Evolutionary conservation across 1,140 invertebrate genomes (phyloP).

Genomic region (Sminthurides bifidus): DNA sequence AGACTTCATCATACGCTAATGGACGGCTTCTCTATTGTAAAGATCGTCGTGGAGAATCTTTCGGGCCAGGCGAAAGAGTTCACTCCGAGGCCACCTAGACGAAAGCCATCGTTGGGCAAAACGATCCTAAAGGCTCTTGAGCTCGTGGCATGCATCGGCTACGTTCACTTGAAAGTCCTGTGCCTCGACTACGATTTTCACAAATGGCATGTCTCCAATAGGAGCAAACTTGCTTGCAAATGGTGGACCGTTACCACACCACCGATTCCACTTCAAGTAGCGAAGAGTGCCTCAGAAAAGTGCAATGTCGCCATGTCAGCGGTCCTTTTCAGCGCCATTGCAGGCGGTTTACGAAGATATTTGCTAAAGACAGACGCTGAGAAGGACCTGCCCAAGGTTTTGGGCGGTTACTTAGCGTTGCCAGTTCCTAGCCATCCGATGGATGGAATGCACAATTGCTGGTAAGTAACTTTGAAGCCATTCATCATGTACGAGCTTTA

Average conservation of each 20-base stretch:
- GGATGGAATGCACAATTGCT: slow-evolving; percentile 26
- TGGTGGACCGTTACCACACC: slow-evolving; percentile 11
- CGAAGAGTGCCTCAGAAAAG: background rate
- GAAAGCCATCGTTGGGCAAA: background rate
- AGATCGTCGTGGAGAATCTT: slow-evolving; percentile 17
- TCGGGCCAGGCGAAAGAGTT: slow-evolving; percentile 1
- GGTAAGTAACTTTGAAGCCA: slow-evolving; percentile 9
- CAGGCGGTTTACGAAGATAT: slow-evolving; percentile 17
- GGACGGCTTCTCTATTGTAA: slow-evolving; percentile 26
- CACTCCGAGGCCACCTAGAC: slow-evolving; percentile 6
- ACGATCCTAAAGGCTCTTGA: background rate
- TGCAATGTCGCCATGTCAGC: slow-evolving; percentile 12
- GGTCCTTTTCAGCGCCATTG: slow-evolving; percentile 18
- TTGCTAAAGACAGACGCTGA: slow-evolving; percentile 2
- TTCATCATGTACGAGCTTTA: background rate
- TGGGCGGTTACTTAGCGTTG: slow-evolving; percentile 20
- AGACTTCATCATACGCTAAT: slow-evolving; percentile 25
- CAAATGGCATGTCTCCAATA: slow-evolving; percentile 17
- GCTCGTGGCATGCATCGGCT: slow-evolving; percentile 3
- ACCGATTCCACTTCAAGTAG: background rate
- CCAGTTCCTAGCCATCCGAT: slow-evolving; percentile 27
- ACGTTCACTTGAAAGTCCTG: slow-evolving; percentile 16
- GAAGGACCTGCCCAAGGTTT: slow-evolving; percentile 8
- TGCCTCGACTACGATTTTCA: slow-evolving; percentile 19
- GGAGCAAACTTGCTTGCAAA: slow-evolving; percentile 13